Conservation (phyloP, 2,113 vertebrate species). For the Acanthochromis polyacanthus region DNA sequence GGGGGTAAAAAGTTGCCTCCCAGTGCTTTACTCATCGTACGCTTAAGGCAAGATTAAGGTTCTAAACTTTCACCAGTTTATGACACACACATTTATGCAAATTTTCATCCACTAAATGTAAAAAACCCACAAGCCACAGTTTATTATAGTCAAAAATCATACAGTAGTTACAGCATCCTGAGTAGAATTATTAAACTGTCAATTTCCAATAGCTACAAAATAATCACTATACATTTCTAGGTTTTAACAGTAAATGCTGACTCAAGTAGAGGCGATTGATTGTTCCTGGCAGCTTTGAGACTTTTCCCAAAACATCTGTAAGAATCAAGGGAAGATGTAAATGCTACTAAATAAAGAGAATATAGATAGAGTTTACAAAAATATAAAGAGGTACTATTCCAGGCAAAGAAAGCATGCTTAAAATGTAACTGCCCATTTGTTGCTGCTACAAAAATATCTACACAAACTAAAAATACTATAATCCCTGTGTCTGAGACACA, state of each 20-base stretch:
- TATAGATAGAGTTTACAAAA: neutral
- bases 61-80: neutral
- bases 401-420: neutral
- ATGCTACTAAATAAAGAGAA: too few species aligned
- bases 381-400: neutral
- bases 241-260: neutral
- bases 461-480: neutral
- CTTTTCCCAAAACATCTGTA: too few species aligned
- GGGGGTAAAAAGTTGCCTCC: too few species aligned
- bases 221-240: neutral
- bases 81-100: slow-evolving; percentile 1
- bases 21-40: neutral
- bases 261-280: neutral
- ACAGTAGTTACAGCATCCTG: slow-evolving; percentile 44
- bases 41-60: neutral
- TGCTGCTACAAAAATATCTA: neutral
- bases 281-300: neutral
- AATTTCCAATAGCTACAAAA: slow-evolving; percentile 1
- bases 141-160: slow-evolving; percentile 7
- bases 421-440: slow-evolving; percentile 1
- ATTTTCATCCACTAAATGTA: slow-evolving; percentile 13
- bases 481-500: neutral
- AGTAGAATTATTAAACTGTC: neutral
- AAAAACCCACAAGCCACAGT: slow-evolving; percentile 4
- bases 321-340: too few species aligned